Evolutionary conservation across 2,797 vertebrate species (phyloP), one percentile per base, ranked within the genome.

Genomic region (Acipenser ruthenus): DNA sequence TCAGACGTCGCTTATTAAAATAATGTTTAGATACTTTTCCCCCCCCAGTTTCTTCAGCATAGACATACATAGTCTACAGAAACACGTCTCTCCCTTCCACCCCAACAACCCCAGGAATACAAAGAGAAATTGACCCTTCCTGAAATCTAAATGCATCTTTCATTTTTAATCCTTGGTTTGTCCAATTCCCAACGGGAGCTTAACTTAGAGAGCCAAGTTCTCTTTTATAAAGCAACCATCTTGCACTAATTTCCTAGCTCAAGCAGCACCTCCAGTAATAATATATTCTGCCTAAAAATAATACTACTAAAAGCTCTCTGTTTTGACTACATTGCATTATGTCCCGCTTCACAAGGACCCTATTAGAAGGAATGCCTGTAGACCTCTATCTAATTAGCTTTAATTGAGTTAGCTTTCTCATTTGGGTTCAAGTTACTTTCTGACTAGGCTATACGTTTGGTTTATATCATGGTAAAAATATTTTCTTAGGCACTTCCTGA

Each of bases 401-500:
- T 67, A 60, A 67, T 60, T 62, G 66, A 67, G 65, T 67, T 67
- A 67, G 47, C 13, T 55, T 61, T 67, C 65, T 60, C 59, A 61
- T 15, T 11, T 71, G 63, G 75, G 18, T 55, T 69, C n/a, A 74
- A 74, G 78, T 85, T 80, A 78, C 66, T 65, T 55, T 8, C 67
- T 10, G 66, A 49, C 69, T 18, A 69, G 65, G 68, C 72, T 73
- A 76, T 69, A 70, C 56, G 75, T 75, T 49, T 49, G 1, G 73
- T 66, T 15, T 53, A 73, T 72, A 55, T 71, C 75, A 81, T 69
- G 55, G 75, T 75, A 74, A 72, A 71, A 71, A 76, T 73, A 77
- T 71, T 80, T 80, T 10, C 50, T 70, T 59, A 6, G 51, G 67
- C 69, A 68, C 65, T 77, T 80, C 80, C 69, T 71, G 74, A 82